Conservation (phyloP, 2,113 vertebrate species). For the Tiliqua scincoides region DNA sequence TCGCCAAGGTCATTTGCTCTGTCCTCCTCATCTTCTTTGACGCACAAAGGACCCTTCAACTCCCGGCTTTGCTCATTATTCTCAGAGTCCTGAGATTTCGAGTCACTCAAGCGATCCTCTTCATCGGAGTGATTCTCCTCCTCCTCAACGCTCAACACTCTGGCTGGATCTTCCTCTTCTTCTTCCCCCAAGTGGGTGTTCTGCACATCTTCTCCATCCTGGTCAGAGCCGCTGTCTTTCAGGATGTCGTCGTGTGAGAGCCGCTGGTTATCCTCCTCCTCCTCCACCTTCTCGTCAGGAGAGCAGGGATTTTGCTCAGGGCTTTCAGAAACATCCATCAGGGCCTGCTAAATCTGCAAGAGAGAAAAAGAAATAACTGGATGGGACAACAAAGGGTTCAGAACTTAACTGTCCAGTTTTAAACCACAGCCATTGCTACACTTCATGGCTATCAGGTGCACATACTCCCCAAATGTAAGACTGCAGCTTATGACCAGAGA, state of each 20-base stretch:
- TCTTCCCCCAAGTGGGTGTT: constrained; percentile 72
- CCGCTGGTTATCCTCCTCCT: constrained; percentile 60
- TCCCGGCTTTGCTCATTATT: constrained; percentile 69
- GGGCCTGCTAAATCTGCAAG: constrained; percentile 70
- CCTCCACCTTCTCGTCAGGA: constrained; percentile 75
- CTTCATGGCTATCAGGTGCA: not conserved
- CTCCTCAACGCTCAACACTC: constrained; percentile 57
- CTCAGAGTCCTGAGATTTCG: constrained; percentile 87
- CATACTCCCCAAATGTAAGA: not conserved
- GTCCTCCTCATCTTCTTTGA: constrained; percentile 72
- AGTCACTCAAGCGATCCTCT: constrained; percentile 77
- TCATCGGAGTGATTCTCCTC: constrained; percentile 76
- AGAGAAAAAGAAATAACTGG: not conserved
- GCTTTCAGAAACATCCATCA: constrained; percentile 94
- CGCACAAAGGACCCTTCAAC: constrained; percentile 56
- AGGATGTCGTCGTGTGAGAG: constrained; percentile 84
- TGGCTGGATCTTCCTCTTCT: constrained; percentile 72
- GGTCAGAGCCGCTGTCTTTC: constrained; percentile 74
- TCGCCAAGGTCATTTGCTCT: constrained; percentile 82
- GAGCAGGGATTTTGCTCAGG: constrained; percentile 89
- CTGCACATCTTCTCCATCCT: constrained; percentile 67
- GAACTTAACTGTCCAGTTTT: not conserved
- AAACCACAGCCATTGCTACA: not conserved
- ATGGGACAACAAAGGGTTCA: not conserved
- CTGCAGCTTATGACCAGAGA: not conserved